Evolutionary conservation across 2,113 vertebrate genomes (phyloP), one percentile per base, ranked within the genome.

Genomic region (Phasianus colchicus): DNA sequence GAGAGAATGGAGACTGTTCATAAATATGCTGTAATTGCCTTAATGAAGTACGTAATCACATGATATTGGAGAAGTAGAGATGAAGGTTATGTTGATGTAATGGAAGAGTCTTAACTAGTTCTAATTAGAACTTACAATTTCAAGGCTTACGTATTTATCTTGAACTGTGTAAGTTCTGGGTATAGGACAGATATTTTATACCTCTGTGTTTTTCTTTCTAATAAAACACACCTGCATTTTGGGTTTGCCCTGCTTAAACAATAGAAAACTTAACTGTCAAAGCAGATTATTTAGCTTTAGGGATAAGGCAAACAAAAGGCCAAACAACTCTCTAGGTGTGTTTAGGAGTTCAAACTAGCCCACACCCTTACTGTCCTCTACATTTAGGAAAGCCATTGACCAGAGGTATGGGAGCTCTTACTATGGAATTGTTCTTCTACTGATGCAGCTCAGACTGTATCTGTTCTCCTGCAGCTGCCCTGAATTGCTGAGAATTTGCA

Each of bases 21-120:
- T 93, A 91, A 96, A 95, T 95, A 69, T 15, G n/a, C 48, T 91
- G 38, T 95, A 95, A 95, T 93, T 96, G 91, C 78, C 47, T 92
- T 96, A 95, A 95, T 88, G 87, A 96, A 94, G 75, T 86, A 86
- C 82, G 55, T 83, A 54, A 95, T 89, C 93, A 75, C 65, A 67
- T 78, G 88, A 60, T 93, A 47, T 10, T 30, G 88, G 82, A 87
- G 83, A 89, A 91, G 77, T 38, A 52, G 82, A 34, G 47, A 80
- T 81, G 76, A 66, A 71, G 85, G 88, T 92, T 93, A 83, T 64
- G 18, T 66, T 95, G 92, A 83, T 55, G 25, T 72, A 67, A 89
- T 85, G 75, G 89, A 85, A 79, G 79, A 88, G 63, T 63, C 81
- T 89, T 83, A 88, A 48, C 66, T 95, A 52, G 34, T 94, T 86